Base-by-base conservation (phyloP, 2,888 invertebrate genomes). In the Syrista parreyssii region DNA sequence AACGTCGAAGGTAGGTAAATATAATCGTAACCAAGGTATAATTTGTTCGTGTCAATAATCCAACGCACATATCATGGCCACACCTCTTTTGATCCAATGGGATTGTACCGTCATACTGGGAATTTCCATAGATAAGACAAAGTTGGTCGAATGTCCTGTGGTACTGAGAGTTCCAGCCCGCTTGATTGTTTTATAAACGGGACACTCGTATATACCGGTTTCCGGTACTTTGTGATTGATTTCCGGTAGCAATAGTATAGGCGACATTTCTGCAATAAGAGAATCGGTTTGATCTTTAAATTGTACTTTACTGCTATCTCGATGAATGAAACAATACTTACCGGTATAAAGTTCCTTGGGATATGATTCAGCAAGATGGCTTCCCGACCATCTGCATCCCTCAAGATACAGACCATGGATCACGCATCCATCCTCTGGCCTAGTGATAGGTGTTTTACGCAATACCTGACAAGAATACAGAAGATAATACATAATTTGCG, bases 331-430 rank as follows among this genome's bases (percentile, higher is more conserved):
- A 32, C 11, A 12, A 23, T 71, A 12, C 31, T 71, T 32, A 94
- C 95, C 94, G 35, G 95, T 95, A 86, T 96, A 94, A 68, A 97
- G 92, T 86, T 96, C 95, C 87, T 95, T 95, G 0, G 95, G 93
- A 1, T 91, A 88, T 73, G 95, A 95, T 88, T 95, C 95, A 68
- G 93, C 93, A 0, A 95, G 90, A 0, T 92, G 90, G 73, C 89
- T 85, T 40, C 85, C 87, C 88, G 95, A 94, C 96, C 96, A 97
- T 69, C 96, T 92, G n/a, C 95, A 95, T 0, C 97, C 97, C 90
- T 97, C 96, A 75, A 97, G 89, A 90, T 93, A 97, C 79, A 97
- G 88, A 0, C 95, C 95, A 77, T 94, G 93, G 72, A 95, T 93
- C 81, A 93, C 94, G 82, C 95, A 95, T 0, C 95, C 95, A 85